These are phyloP conservation scores for Cyprinodon brontotheroides DNA, from an alignment of 2,113 vertebrate genomes.

Conservation along the genomic window DNA sequence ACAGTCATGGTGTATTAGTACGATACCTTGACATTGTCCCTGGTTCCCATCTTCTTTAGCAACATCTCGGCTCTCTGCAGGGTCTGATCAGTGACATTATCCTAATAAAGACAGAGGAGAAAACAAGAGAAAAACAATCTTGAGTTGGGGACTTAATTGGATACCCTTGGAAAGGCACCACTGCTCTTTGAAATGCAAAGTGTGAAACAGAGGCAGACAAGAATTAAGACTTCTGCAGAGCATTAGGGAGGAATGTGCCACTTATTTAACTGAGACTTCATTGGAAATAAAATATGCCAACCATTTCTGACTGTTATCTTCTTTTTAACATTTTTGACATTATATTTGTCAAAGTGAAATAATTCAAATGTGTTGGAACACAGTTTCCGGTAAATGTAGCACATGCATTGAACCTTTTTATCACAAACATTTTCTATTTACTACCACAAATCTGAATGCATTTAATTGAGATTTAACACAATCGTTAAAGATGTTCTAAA, in stretches of 20 bases:
- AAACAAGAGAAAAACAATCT: slow-evolving; percentile 14
- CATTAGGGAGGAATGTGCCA: slow-evolving; percentile 35
- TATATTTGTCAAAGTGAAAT: slow-evolving; percentile 41
- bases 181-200: slow-evolving; percentile 72
- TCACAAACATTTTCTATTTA: background rate
- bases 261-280: slow-evolving; percentile 45
- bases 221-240: slow-evolving; percentile 46
- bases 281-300: slow-evolving; percentile 13
- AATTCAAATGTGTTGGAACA: slow-evolving; percentile 25
- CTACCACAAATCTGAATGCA: background rate
- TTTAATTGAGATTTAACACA: background rate
- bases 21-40: slow-evolving; percentile 89
- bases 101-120: slow-evolving; percentile 63
- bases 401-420: background rate
- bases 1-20: slow-evolving; percentile 4
- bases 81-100: slow-evolving; percentile 67
- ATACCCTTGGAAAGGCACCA: slow-evolving; percentile 66
- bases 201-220: slow-evolving; percentile 36
- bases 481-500: background rate
- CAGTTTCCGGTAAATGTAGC: background rate
- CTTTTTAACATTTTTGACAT: slow-evolving; percentile 28
- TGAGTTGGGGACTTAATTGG: slow-evolving; percentile 69
- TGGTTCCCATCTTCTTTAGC: slow-evolving; percentile 90
- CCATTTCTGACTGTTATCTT: slow-evolving; percentile 15
- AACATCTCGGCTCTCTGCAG: slow-evolving; percentile 68